A percentile compares a stretch with the other conserved stretches of the same genome.
Conservation (phyloP, 2,113 vertebrate species). For the Otolemur garnettii region DNA sequence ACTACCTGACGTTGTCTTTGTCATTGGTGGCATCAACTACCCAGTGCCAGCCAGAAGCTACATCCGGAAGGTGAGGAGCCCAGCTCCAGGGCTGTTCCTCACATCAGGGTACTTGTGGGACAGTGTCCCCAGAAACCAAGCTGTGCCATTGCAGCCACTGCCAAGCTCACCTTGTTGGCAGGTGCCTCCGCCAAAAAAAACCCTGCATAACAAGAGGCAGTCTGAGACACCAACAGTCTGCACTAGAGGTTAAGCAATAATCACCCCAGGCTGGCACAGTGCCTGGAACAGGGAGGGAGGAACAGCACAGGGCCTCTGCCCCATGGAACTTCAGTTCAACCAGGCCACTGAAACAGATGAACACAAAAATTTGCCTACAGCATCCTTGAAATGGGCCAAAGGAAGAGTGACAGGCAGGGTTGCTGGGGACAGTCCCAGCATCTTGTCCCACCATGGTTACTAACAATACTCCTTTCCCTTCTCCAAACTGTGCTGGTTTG, state of each 20-base stretch:
- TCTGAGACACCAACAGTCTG: not conserved
- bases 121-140: not conserved
- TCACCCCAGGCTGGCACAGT: not conserved
- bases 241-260: not conserved
- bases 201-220: not conserved
- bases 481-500: not conserved
- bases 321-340: not conserved
- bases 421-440: not conserved
- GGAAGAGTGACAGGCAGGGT: not conserved
- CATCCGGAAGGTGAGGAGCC: conserved; percentile 71
- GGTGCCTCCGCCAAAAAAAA: not conserved
- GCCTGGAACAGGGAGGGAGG: too few species aligned
- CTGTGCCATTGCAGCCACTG: not conserved
- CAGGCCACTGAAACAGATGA: rapidly evolving
- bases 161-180: rapidly evolving
- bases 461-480: not conserved
- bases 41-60: conserved; percentile 82
- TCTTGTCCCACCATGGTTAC: not conserved
- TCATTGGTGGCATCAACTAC: conserved; percentile 73
- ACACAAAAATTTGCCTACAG: rapidly evolving
- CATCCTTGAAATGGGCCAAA: not conserved
- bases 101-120: not conserved
- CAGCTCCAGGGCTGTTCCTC: not conserved
- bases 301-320: not conserved
- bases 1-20: conserved; percentile 82